Conservation (phyloP, 2,888 invertebrate genomes). For the Troides aeacus region DNA sequence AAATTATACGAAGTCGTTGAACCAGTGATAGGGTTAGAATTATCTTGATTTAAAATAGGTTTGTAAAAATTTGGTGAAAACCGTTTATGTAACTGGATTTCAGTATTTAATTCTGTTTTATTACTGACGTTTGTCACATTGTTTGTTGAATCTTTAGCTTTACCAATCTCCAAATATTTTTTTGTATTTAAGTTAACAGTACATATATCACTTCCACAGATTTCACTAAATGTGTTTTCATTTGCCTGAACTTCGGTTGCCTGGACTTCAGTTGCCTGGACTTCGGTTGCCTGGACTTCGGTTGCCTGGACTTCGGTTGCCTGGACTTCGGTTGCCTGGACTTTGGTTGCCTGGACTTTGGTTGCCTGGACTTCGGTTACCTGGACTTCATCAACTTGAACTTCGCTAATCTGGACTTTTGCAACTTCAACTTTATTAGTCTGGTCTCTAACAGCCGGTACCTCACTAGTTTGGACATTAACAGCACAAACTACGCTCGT, state of each 20-base stretch:
- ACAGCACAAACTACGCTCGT: too few relatives aligned
- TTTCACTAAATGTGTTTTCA: not conserved
- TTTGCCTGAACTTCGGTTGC: not conserved
- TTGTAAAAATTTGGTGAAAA: slow-evolving; percentile 61
- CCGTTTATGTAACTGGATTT: slow-evolving; percentile 15
- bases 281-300: not conserved
- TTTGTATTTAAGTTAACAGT: not conserved
- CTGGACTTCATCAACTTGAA: not conserved
- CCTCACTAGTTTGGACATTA: too few relatives aligned
- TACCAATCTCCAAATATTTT: not conserved
- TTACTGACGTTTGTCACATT: not conserved
- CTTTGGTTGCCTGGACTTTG: not conserved
- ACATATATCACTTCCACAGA: not conserved
- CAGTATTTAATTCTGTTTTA: not conserved
- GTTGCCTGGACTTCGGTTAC: not conserved
- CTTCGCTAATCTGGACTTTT: too few relatives aligned
- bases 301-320: not conserved
- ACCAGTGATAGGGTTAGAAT: slow-evolving; percentile 6
- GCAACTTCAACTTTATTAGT: too few relatives aligned
- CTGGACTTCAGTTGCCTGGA: not conserved
- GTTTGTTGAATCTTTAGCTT: not conserved
- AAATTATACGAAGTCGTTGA: not conserved
- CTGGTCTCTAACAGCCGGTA: too few relatives aligned
- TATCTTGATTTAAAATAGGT: slow-evolving; percentile 40
- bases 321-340: not conserved